phyloP scores from a whole-genome alignment of 2,888 invertebrate species.

The Chloromyia formosa region DNA sequence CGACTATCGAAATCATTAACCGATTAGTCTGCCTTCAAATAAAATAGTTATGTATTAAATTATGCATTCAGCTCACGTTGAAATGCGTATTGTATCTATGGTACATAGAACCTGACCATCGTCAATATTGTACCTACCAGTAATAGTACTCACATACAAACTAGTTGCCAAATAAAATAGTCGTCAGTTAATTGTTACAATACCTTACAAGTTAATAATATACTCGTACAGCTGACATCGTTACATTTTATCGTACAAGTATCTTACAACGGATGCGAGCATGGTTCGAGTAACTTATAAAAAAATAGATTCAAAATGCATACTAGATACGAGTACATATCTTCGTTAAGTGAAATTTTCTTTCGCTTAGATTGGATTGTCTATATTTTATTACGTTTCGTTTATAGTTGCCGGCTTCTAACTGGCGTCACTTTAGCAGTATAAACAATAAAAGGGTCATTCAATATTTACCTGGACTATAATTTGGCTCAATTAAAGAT shows the following conservation, averaged over 20 bases:
- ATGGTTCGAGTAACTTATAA: not conserved
- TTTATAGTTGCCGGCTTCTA: not conserved
- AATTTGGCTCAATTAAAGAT: slow-evolving; percentile 7
- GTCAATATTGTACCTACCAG: no score
- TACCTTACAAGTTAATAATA: not conserved
- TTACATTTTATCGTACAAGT: no score
- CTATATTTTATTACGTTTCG: not conserved
- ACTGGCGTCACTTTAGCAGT: not conserved
- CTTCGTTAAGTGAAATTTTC: slow-evolving; percentile 8
- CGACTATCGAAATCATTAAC: no score
- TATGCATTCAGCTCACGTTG: no score
- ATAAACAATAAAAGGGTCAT: no score
- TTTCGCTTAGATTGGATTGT: not conserved
- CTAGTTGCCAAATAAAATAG: not conserved
- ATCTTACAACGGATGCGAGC: not conserved
- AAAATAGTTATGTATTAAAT: no score
- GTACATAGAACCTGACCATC: no score
- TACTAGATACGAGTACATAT: no score
- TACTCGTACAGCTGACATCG: not conserved
- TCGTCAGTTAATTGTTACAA: not conserved
- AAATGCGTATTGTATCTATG: no score
- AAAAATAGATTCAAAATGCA: no score
- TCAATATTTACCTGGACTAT: not conserved
- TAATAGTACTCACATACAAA: no score
- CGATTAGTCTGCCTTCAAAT: no score